Base-by-base conservation (phyloP, 2,888 invertebrate species). In the Drosophila parthenogenetica region DNA sequence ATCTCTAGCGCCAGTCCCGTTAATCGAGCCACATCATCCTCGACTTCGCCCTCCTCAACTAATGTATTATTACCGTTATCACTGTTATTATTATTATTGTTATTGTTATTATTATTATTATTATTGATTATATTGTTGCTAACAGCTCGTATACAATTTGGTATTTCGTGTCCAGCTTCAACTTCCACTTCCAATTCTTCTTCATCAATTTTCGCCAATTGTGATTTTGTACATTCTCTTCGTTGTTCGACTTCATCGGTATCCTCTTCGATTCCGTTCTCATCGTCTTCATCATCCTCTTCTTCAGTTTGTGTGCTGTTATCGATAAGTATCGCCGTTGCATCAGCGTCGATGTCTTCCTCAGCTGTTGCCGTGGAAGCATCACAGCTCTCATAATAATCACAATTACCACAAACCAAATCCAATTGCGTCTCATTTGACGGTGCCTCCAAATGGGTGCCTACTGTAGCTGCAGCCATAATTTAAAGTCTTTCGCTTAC, bases 401-500 rank as follows among this genome's bases (percentile, higher is more conserved):
- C 87, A 53, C 84, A 81, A n/a, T 69, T 79, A 43, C 87, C 79
- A 53, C 79, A 74, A 10, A 66, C 69, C 66, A 86, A 58, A 29
- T 77, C 75, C 70, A 73, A 40, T 45, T 73, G 67, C 8, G 35
- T 42, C 42, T 68, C 77, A 13, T 48, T 67, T 5, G 67, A 51
- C 22, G 66, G 51, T 35, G 63, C 45, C 68, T 73, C 85, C 69
- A 85, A 58, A 65, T 81, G 86, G 53, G 86, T 73, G 72, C 83
- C 81, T 53, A 85, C 77, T 58, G 84, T 87, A 59, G 86, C 85
- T 46, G 81, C 81, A 50, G 89, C 89, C 90, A 89, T 89, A 46
- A 10, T 42, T 49, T 3, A 7, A 16, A n/a, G 3, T 11, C 2
- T 8, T 14, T 17, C 3, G 8, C 13, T 14, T 25, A 14, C 14